Base-by-base conservation (phyloP, 1,140 invertebrate genomes). In the Drosophila sproati region DNA sequence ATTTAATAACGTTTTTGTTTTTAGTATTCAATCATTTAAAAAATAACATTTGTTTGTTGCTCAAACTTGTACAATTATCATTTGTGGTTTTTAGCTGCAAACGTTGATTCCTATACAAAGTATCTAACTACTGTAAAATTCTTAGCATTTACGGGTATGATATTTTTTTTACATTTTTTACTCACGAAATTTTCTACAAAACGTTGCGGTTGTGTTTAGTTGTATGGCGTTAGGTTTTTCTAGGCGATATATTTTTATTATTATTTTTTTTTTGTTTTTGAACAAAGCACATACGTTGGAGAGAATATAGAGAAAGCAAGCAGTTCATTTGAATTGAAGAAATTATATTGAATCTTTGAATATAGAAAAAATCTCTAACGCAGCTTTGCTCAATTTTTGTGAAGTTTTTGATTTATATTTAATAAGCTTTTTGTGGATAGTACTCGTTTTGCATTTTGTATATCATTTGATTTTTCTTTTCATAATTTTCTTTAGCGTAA, bases 71-170 rank as follows among this genome's bases (percentile, higher is more conserved):
- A 86, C 74, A 82, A 76, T 72, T 68, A 64, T 87, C 59, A 70
- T 78, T 75, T 81, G 57, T 64, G 45, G 43, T 66, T 85, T 72
- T 74, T 81, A 76, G 80, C 70, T 81, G 75, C 78, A 73, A 89
- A 80, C 74, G 76, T 78, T 79, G 78, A 77, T 86, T 77, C 67
- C 48, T 90, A 79, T 86, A 82, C 72, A 90, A 81, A 86, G 77
- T 86, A 89, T 73, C 85, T 88, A 88, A 85, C 85, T 89, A 88
- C 85, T 73, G 74, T 85, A 85, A 88, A 88, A 88, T 88, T 73
- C 70, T 81, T 88, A 73, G 85, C 85, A 85, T 81, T 80, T 85
- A 88, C 74, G 80, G 78, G 68, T 78, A 83, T 80, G 73, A 80
- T 83, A 81, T 80, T 74, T 67, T 61, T 76, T 82, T 66, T 76